Evolutionary conservation across 2,113 vertebrate species (phyloP).

Genomic region (Callopanchax toddi): DNA sequence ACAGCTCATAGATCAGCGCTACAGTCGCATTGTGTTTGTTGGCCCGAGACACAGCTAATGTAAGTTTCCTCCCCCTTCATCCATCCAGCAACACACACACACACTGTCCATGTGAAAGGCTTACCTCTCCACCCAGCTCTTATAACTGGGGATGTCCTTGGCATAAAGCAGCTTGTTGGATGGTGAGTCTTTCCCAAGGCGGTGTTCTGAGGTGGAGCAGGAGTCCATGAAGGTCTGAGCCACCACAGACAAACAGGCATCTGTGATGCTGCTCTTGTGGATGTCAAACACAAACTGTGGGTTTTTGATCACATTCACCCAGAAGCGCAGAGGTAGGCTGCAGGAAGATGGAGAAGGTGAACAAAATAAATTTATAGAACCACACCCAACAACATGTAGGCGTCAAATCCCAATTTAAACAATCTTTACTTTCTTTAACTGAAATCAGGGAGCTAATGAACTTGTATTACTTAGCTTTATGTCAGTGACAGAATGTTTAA

Average conservation of each 20-base stretch:
- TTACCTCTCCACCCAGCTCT: conserved; percentile 99
- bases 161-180: conserved; percentile 99
- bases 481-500: conserved; percentile 31
- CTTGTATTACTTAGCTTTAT: conserved; percentile 13
- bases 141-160: conserved; percentile 99
- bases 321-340: conserved; percentile 94
- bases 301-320: conserved; percentile 99
- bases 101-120: conserved; percentile 39
- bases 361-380: conserved; percentile 16
- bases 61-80: conserved; percentile 23
- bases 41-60: conserved; percentile 48
- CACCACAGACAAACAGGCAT: conserved; percentile 96
- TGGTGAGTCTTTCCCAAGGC: conserved; percentile 97
- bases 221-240: conserved; percentile 99
- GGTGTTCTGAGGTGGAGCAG: conserved; percentile 97
- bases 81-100: conserved; percentile 11
- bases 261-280: conserved; percentile 98
- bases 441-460: too few species aligned
- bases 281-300: conserved; percentile 99
- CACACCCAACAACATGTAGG: too few species aligned
- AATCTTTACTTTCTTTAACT: too few species aligned
- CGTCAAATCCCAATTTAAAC: too few species aligned
- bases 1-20: conserved; percentile 53
- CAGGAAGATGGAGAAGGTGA: conserved; percentile 3
- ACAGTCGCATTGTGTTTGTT: conserved; percentile 20